Base-by-base conservation (phyloP, 1,140 invertebrate genomes). In the Oedothorax gibbosus region DNA sequence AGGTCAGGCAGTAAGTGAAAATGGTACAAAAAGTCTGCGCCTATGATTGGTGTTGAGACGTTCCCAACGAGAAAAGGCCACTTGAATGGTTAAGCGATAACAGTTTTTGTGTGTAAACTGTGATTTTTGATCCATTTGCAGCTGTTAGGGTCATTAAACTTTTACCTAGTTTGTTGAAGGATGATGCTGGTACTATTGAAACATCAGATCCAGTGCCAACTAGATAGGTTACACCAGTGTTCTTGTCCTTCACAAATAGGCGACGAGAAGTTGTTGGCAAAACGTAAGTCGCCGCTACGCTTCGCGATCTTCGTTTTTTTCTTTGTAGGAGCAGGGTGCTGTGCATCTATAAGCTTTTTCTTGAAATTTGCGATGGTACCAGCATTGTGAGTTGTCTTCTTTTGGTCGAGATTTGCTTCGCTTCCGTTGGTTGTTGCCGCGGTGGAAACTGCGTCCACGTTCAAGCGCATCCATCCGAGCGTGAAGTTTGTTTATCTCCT, bases 1-100 rank as follows among this genome's bases (percentile, higher is more conserved):
- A 86, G 11, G 65, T 86, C 53, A 10, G 84, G 72, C 11, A 21
- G 14, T 11, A 86, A 21, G 56, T 86, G 50, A 78, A 86, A 86
- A 50, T 80, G 21, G 50, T 62, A 51, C 12, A 87, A 51, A 64
- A 86, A 85, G 72, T 87, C 86, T 10, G 85, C 86, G 50, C 86
- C 75, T 2, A 86, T 79, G 5, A 86, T 87, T 4, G 62, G 56
- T 11, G 10, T 54, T 5, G 20, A n/a, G 5, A 82, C 69, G 18
- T 71, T 71, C 9, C 50, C 50, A 9, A 80, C 35, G 2, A 54
- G 50, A 49, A 86, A 87, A 20, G 21, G 15, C 9, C 54, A 87
- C 15, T 8, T 50, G 49, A 87, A 68, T 68, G 8, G 14, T 87
- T 60, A 0, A 86, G 77, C 53, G 11, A 35, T 35, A 85, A 49